A percentile compares a stretch with the other conserved stretches of the same genome.
phyloP scores from a whole-genome alignment of 2,888 invertebrate species.

The Cyaniris semiargus region DNA sequence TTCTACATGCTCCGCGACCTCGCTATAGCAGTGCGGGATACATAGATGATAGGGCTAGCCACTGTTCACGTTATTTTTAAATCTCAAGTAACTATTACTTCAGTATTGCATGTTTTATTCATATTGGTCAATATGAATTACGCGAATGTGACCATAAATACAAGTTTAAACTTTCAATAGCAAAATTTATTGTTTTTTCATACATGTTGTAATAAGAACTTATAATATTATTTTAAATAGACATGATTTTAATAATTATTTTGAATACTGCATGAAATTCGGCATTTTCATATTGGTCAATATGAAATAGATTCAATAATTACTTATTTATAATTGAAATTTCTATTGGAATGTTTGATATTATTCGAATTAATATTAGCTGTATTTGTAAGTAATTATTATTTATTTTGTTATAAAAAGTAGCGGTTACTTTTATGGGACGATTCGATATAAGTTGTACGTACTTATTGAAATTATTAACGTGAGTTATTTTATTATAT shows the following conservation, averaged over 20 bases:
- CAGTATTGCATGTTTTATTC: slow-evolving; percentile 52
- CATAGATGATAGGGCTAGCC: slow-evolving; percentile 50
- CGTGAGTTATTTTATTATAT: slow-evolving; percentile 37
- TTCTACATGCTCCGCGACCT: not conserved
- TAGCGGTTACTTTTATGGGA: slow-evolving; percentile 53
- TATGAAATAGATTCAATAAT: slow-evolving; percentile 53
- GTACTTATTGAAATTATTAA: slow-evolving; percentile 59
- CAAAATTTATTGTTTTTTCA: slow-evolving; percentile 48
- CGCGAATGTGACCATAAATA: slow-evolving; percentile 44
- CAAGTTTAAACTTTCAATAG: slow-evolving; percentile 63
- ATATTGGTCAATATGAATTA: slow-evolving; percentile 59
- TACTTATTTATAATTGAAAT: slow-evolving; percentile 55
- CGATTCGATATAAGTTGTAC: slow-evolving; percentile 53
- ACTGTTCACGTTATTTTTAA: slow-evolving; percentile 48
- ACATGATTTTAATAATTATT: not conserved
- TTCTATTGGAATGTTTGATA: slow-evolving; percentile 64
- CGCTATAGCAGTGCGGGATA: not conserved
- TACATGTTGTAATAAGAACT: slow-evolving; percentile 54
- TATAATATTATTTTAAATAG: slow-evolving; percentile 60
- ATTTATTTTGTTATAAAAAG: slow-evolving; percentile 61
- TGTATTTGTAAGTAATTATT: slow-evolving; percentile 56
- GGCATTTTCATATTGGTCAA: slow-evolving; percentile 57
- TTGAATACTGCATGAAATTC: slow-evolving; percentile 43
- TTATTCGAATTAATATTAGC: slow-evolving; percentile 63
- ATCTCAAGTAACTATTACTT: slow-evolving; percentile 44